Evolutionary conservation across 1,140 invertebrate species (phyloP), one percentile per base, ranked within the genome.

Genomic region (Drosophila setifemur): DNA sequence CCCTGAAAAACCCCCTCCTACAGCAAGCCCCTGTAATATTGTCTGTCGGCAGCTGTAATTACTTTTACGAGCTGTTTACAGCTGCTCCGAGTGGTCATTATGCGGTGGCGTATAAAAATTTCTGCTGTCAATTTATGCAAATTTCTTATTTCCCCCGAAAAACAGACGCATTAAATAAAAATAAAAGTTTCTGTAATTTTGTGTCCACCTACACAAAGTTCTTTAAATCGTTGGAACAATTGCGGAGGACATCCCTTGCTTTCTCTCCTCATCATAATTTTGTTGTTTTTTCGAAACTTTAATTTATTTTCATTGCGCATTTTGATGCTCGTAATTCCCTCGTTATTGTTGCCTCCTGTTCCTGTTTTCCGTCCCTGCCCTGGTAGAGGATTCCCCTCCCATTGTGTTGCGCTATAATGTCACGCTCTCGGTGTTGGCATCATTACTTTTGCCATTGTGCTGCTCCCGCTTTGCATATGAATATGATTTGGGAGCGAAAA

Each of bases 241-340:
- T 23, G 23, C 31, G 12, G 31, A 29, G 52, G 35, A 28, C 45
- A 33, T 33, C 45, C 57, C 37, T 21, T 29, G 8, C 49, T 39
- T 19, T 16, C 40, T 33, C 53, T 60, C 14, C 16, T 12, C 37
- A n/a, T n/a, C n/a, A n/a, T n/a, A n/a, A n/a, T n/a, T n/a, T 66
- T 83, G 70, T 78, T 79, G 60, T 57, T 11, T 88, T 78, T 66
- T 23, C n/a, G 49, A 78, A 77, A 83, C 77, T 88, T 88, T 88
- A 88, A 88, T 88, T 88, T 88, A 88, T 88, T 88, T 88, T 88
- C 85, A 88, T 88, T 85, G 85, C 85, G 85, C 85, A 88, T 88
- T 88, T 88, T 85, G 78, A 88, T 79, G 85, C 85, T 79, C 74
- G 78, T 88, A 88, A 88, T 88, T 73, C 85, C 66, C 74, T 79